A percentile compares a stretch with the other conserved stretches of the same genome.
phyloP scores from a whole-genome alignment of 2,113 vertebrate species.

The Xenus cinereus region DNA sequence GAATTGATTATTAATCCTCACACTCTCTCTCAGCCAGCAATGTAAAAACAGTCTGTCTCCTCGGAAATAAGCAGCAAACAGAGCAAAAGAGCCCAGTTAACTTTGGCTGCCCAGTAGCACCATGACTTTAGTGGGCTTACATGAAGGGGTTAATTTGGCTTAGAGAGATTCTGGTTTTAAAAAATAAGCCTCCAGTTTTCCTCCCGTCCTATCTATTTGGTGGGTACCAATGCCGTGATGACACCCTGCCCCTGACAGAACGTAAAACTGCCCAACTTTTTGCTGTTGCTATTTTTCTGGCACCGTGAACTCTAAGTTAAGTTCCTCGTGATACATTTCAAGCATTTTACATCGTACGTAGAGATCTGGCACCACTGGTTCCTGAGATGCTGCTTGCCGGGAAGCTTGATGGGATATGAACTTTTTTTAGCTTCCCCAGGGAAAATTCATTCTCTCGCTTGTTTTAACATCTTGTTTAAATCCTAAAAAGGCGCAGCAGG shows the following conservation, averaged over 20 bases:
- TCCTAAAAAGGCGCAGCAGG: neutral
- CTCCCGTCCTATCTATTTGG: neutral
- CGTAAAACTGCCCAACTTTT: neutral
- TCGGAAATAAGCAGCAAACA: neutral
- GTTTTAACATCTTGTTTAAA: neutral
- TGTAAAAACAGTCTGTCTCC: neutral
- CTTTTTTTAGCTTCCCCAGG: neutral
- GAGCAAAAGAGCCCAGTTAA: neutral
- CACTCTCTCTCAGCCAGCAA: neutral
- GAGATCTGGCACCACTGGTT: neutral
- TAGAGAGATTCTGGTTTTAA: neutral
- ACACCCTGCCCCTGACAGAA: neutral
- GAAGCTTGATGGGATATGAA: neutral
- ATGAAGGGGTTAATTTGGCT: neutral
- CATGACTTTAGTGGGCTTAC: neutral
- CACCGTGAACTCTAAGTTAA: accelerated
- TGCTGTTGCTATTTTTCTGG: neutral
- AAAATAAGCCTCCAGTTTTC: neutral
- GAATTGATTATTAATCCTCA: neutral
- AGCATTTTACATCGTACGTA: neutral
- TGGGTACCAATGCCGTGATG: neutral
- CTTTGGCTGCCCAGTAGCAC: neutral
- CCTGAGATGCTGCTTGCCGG: neutral
- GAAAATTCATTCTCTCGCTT: neutral
- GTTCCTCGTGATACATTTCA: neutral